Evolutionary conservation across 2,113 vertebrate genomes (phyloP).

Genomic region (Clarias batrachus): DNA sequence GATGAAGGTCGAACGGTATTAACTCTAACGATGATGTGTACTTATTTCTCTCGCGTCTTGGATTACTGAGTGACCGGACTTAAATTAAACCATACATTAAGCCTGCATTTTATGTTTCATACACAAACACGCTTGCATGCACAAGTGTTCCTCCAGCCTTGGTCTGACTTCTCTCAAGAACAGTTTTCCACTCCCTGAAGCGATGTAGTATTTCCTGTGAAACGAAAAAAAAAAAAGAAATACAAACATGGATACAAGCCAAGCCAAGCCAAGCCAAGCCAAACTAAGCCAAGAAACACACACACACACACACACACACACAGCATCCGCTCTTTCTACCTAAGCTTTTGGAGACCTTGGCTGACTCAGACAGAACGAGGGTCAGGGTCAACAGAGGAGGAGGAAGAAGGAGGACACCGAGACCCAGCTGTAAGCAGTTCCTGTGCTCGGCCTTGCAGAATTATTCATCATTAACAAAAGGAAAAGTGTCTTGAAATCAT

Average conservation of each 20-base stretch:
- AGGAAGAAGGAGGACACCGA: conserved; percentile 1
- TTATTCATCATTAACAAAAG: neutral
- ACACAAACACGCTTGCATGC: neutral
- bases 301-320: conserved; percentile 14
- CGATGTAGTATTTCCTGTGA: neutral
- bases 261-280: neutral
- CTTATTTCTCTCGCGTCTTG: too few relatives aligned
- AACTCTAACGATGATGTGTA: neutral
- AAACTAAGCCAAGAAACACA: neutral
- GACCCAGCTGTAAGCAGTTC: neutral
- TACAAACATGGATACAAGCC: neutral
- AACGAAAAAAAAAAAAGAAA: neutral
- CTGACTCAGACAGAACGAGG: neutral
- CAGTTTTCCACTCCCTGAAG: neutral
- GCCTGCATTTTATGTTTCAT: neutral
- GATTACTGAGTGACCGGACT: neutral
- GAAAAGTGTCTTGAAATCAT: neutral
- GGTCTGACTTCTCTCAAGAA: neutral
- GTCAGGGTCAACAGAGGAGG: conserved; percentile 29
- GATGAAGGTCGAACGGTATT: neutral
- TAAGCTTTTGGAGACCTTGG: conserved; percentile 21
- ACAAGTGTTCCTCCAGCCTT: neutral
- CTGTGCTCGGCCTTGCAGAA: neutral
- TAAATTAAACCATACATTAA: neutral
- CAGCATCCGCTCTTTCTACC: conserved; percentile 24